A percentile compares a stretch with the other conserved stretches of the same genome.
phyloP scores from a whole-genome alignment of 1,140 invertebrate genomes.

The Sweltsa coloradensis region DNA sequence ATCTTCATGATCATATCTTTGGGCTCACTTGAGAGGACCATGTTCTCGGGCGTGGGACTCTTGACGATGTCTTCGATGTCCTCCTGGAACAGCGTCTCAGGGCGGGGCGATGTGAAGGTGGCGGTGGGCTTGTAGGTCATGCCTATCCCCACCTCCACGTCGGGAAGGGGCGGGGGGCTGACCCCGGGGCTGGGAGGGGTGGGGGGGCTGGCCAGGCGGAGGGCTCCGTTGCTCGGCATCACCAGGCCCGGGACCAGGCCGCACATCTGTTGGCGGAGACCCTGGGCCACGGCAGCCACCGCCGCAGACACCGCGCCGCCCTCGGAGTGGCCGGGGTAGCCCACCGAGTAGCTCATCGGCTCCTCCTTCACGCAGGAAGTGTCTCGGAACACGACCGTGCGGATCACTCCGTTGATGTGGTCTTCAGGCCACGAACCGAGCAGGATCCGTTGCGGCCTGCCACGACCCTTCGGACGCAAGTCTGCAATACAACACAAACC shows the following conservation, averaged over 20 bases:
- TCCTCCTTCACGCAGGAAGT: conserved; percentile 62
- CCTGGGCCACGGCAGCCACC: conserved; percentile 58
- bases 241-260: conserved; percentile 39
- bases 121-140: conserved; percentile 50
- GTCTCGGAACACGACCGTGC: conserved; percentile 82
- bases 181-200: conserved; percentile 31
- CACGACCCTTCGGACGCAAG: conserved; percentile 76
- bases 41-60: conserved; percentile 12
- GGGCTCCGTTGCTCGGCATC: conserved; percentile 24
- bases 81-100: conserved; percentile 42
- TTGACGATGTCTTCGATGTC: conserved; percentile 27
- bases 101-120: conserved; percentile 41
- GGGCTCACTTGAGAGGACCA: neutral
- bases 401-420: conserved; percentile 78
- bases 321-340: too few species aligned
- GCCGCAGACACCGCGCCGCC: conserved; percentile 53
- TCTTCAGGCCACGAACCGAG: conserved; percentile 86
- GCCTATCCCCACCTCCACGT: conserved; percentile 43
- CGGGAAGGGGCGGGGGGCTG: conserved; percentile 30
- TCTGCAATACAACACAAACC: conserved; percentile 39
- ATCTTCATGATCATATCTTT: conserved; percentile 8
- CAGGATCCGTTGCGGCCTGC: conserved; percentile 76
- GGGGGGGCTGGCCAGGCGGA: conserved; percentile 3
- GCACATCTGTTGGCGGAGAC: conserved; percentile 56
- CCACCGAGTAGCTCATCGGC: too few species aligned